Conservation (phyloP, 1,140 invertebrate genomes). For the Drosophila gunungcola region DNA sequence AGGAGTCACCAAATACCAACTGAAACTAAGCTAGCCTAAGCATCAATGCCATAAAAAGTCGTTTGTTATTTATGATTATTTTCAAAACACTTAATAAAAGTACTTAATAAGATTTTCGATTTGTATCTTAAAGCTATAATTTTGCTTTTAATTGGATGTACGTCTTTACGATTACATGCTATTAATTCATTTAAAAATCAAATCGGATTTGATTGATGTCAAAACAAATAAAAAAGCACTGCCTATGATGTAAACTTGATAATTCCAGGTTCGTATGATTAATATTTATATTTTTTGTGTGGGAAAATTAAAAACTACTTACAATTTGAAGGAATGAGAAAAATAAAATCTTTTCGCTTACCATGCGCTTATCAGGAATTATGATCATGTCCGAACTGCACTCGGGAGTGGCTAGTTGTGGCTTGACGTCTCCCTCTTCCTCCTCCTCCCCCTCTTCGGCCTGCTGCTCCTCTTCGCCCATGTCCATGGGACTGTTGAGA, state of each 20-base stretch:
- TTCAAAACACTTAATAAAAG: background rate
- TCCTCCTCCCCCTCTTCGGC: constrained; percentile 41
- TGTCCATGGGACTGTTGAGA: constrained; percentile 63
- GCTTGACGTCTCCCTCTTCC: constrained; percentile 62
- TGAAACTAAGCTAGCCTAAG: constrained; percentile 25
- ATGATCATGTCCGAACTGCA: constrained; percentile 75
- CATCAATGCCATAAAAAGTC: constrained; percentile 15
- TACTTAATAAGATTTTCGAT: background rate
- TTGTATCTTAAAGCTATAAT: no score
- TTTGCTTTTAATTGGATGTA: no score
- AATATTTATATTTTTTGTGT: no score
- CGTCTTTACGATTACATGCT: background rate
- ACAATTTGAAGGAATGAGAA: no score
- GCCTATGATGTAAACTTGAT: background rate
- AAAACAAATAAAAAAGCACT: background rate
- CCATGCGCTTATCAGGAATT: constrained; percentile 70
- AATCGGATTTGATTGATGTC: background rate
- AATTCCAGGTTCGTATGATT: background rate
- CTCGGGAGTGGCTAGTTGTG: constrained; percentile 59
- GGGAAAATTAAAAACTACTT: no score
- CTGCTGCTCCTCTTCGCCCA: constrained; percentile 52
- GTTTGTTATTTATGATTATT: constrained; percentile 1
- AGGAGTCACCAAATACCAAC: constrained; percentile 14
- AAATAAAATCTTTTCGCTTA: constrained; percentile 35
- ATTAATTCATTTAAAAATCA: constrained; percentile 1